Evolutionary conservation across 2,888 invertebrate genomes (phyloP), one percentile per base, ranked within the genome.

Genomic region (Periphyllus acericola): DNA sequence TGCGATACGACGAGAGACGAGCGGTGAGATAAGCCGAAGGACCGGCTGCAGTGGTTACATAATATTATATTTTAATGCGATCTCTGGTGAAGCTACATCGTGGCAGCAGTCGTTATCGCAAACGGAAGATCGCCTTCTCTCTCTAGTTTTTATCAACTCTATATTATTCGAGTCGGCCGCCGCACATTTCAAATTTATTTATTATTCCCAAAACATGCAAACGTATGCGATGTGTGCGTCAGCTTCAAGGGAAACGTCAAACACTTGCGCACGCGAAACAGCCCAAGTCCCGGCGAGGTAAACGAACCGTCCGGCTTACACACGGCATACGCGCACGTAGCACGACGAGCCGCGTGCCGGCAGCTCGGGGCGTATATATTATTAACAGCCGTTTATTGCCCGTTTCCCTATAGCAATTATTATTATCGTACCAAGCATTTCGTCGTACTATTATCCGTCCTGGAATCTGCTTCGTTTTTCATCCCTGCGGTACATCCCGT

Each of bases 121-220:
- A 11, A 14, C 46, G 46, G 46, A 2, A 46, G 46, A 46, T 46
- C 46, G 46, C 11, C 9, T 46, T 46, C 46, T 46, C 46, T 46
- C 46, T 25, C 6, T 0, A 3, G 60, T 25, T 60, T 46, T 21
- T 60, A 60, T 25, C 25, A 60, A 46, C 46, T 2, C 46, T 36
- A 36, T 52, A 9, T 52, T 17, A 17, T 60, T 19, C 60, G 60
- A 4, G 21, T 25, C 21, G 6, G 6, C 55, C 55, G 19, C 21
- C 21, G 25, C 60, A 60, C 34, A 9, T 84, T 84, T 84, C 40
- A 76, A 79, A 52, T 79, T 85, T 68, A 78, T 83, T 83, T 83
- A 74, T 75, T 60, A 60, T 71, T 36, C 55, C n/a, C 17, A 72
- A 72, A 81, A 81, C 52, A 32, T 80, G 1, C 19, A 21, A 5